Percentiles rank a stretch among this genome's conserved stretches.
Conservation (phyloP, 2,113 vertebrate genomes). For the Gymnogyps californianus region DNA sequence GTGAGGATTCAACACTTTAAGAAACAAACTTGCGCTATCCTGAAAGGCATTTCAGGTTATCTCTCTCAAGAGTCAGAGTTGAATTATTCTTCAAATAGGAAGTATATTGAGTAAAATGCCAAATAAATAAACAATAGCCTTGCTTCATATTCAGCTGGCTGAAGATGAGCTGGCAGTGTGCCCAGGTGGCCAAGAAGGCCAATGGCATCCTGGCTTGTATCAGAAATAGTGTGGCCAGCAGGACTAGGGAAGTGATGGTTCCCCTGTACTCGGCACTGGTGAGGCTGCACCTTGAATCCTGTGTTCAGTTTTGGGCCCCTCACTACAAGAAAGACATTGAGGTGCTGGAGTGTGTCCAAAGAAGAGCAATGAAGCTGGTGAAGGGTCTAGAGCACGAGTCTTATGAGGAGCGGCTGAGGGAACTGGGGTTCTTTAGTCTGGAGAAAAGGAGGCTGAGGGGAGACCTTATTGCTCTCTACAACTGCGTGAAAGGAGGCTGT, state of each 20-base stretch:
- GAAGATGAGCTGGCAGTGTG: background rate
- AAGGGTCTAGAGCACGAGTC: too few relatives aligned
- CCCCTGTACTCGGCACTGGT: too few relatives aligned
- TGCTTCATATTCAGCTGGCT: background rate
- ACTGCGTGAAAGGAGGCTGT: too few relatives aligned
- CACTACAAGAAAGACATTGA: background rate
- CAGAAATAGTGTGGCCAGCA: background rate
- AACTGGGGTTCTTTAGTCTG: too few relatives aligned
- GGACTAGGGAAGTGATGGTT: accelerated
- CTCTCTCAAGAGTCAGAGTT: background rate
- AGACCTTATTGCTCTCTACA: too few relatives aligned
- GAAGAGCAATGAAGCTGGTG: too few relatives aligned
- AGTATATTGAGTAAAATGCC: background rate
- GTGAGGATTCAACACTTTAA: background rate
- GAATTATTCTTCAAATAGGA: background rate
- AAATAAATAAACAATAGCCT: background rate
- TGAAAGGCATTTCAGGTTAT: background rate
- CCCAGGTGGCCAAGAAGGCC: background rate
- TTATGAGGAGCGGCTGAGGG: too few relatives aligned
- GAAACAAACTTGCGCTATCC: background rate
- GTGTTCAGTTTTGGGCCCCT: background rate
- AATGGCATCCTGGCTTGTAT: background rate
- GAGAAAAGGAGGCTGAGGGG: too few relatives aligned
- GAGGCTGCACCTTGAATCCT: accelerated
- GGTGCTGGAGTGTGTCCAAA: background rate